Base-by-base conservation (phyloP, 2,797 vertebrate species). In the Smutsia temminckii region DNA sequence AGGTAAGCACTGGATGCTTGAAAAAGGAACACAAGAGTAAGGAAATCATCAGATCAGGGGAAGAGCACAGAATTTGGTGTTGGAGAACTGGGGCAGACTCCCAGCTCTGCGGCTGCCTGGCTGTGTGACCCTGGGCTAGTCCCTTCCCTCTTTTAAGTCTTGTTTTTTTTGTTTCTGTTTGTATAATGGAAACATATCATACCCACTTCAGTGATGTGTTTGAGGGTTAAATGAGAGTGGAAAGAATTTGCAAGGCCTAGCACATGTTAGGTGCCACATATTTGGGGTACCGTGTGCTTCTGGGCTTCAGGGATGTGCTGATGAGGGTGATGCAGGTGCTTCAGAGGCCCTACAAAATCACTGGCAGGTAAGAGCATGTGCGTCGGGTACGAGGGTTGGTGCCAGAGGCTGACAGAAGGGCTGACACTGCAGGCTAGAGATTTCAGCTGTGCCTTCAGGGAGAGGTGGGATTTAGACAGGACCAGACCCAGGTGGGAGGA, bases 331-430 rank as follows among this genome's bases (percentile, higher is more conserved):
- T 1, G 4, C 51, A 42, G 64, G 42, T 87, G 51, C 29, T 68
- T n/a, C 49, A 69, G 10, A 57, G 25, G 21, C 51, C 77, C n/a
- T 27, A 14, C 0, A 3, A 37, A 59, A 18, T 77, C 49, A 42
- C 17, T 0, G 4, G 32, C 57, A n/a, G 69, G 55, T 71, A 25
- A n/a, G 13, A 11, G 6, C 14, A 14, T 3, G 2, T 4, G 0
- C 1, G 0, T 68, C 42, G 63, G 74, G 18, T 40, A 9, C 25
- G 27, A 42, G 66, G n/a, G 34, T 37, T 64, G 0, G 49, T 32
- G 10, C 42, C 5, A 61, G 84, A 55, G 14, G 8, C 75, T 20
- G 11, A 25, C 9, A 5, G 6, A 63, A 75, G 59, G 25, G 59
- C 49, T 6, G 14, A 37, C 3, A 1, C 81, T 37, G 8, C 37